Conservation (phyloP, 2,113 vertebrate species). For the Chamaea fasciata region DNA sequence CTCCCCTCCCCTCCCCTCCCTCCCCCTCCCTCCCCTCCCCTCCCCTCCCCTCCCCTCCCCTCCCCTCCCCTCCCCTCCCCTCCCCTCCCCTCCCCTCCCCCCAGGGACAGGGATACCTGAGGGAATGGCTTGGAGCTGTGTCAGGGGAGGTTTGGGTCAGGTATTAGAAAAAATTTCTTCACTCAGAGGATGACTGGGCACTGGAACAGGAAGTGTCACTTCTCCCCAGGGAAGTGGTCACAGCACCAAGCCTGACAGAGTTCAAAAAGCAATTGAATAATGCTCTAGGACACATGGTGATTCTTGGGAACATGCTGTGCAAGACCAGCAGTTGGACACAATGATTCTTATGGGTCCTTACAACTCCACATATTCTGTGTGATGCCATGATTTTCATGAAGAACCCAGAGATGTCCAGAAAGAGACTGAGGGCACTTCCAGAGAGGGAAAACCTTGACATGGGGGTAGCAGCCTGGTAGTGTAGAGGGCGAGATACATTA, state of each 20-base stretch:
- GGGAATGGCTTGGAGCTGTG: background rate
- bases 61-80: no score
- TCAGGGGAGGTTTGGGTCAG: background rate
- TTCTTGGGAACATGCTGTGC: background rate
- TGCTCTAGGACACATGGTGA: background rate
- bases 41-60: no score
- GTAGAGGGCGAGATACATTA: background rate
- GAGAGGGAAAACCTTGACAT: accelerated
- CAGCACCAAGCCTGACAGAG: background rate
- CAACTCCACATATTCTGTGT: background rate
- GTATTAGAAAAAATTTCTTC: background rate
- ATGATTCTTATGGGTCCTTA: background rate
- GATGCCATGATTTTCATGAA: background rate
- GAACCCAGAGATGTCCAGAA: background rate
- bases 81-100: no score
- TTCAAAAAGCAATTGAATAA: background rate
- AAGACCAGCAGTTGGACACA: accelerated
- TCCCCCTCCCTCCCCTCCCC: no score
- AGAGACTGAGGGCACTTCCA: background rate
- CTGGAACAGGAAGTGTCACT: no score
- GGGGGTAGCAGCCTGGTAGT: background rate
- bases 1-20: no score
- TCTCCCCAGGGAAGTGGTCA: background rate
- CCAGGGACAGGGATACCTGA: no score
- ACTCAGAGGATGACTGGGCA: no score